Evolutionary conservation across 2,113 vertebrate species (phyloP).

Genomic region (Numenius arquata): DNA sequence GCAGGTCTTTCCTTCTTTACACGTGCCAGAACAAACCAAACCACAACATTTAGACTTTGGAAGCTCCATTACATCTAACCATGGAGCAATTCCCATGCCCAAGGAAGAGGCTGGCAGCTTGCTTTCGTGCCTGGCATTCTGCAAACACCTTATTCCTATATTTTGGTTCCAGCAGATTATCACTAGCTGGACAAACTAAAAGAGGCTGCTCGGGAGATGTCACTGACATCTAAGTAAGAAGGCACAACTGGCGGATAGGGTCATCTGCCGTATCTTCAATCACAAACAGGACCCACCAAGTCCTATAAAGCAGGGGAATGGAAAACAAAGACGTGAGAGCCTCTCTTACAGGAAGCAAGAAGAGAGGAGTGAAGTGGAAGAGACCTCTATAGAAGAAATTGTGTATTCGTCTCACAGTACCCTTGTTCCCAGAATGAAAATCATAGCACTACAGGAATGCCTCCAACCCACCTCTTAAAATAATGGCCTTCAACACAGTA

Average conservation of each 20-base stretch:
- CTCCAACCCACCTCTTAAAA: not conserved
- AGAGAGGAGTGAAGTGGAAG: not conserved
- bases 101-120: not conserved
- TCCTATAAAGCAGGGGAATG: not conserved
- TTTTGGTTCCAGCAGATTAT: not conserved
- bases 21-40: not conserved
- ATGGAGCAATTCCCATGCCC: not conserved
- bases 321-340: not conserved
- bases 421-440: not conserved
- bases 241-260: rapidly evolving
- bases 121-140: not conserved
- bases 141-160: not conserved
- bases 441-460: not conserved
- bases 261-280: not conserved
- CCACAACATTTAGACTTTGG: not conserved
- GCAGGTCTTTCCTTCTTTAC: not conserved
- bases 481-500: not conserved
- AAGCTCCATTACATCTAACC: not conserved
- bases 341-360: not conserved
- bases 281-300: not conserved
- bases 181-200: not conserved
- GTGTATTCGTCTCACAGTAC: not conserved
- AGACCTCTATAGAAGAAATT: not conserved
- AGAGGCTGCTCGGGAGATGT: not conserved
- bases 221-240: not conserved